phyloP scores from a whole-genome alignment of 2,113 vertebrate genomes.

The Antigone vipio region DNA sequence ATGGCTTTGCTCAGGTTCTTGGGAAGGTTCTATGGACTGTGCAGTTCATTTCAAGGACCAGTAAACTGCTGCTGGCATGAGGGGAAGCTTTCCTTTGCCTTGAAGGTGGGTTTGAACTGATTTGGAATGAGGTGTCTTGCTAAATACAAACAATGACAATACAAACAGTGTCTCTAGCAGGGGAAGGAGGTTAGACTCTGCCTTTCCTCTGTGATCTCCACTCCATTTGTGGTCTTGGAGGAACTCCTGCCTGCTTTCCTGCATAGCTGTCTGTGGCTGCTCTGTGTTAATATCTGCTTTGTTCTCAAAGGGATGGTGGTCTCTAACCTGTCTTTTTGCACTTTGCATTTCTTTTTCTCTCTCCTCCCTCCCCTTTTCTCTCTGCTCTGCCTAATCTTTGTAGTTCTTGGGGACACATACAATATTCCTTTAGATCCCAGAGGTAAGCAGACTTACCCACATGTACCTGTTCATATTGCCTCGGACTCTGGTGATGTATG shows the following conservation, averaged over 20 bases:
- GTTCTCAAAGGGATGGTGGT: constrained; percentile 70
- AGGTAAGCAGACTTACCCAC: constrained; percentile 87
- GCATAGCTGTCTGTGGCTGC: constrained; percentile 44
- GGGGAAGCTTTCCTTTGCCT: background rate
- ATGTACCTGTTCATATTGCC: background rate
- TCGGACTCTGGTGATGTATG: background rate
- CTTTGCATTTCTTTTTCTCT: constrained; percentile 84
- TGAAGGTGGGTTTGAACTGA: background rate
- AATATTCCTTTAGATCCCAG: constrained; percentile 99
- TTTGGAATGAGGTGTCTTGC: background rate
- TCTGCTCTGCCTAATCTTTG: constrained; percentile 79
- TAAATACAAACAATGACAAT: background rate
- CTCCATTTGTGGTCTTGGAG: background rate
- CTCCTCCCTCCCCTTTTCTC: constrained; percentile 68
- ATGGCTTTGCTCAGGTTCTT: background rate
- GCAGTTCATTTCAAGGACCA: background rate
- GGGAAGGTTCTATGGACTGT: background rate
- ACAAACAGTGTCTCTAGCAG: background rate
- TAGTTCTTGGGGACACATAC: constrained; percentile 99
- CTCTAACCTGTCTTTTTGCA: constrained; percentile 89
- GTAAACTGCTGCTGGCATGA: background rate
- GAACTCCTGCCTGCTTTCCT: constrained; percentile 8
- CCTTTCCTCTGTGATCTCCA: background rate
- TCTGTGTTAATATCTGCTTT: constrained; percentile 72
- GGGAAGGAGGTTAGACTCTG: background rate